A percentile compares a stretch with the other conserved stretches of the same genome.
Evolutionary conservation across 2,888 invertebrate species (phyloP).

Genomic region (Lapara coniferarum): DNA sequence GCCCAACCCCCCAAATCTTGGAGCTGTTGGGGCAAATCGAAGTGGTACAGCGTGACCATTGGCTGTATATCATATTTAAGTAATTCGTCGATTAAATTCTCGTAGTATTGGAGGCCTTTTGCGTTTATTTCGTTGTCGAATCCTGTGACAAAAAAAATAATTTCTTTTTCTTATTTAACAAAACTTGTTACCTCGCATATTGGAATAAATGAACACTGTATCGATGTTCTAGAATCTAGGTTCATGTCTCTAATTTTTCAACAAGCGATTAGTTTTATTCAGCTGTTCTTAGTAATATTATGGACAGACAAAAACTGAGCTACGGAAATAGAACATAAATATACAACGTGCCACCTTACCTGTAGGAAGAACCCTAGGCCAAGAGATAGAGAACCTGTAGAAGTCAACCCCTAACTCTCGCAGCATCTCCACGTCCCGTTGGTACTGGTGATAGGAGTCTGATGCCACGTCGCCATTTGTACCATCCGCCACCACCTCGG

Average conservation of each 20-base stretch:
- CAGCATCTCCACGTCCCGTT: constrained; percentile 78
- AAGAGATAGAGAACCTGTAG: constrained; percentile 83
- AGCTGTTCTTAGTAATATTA: too few relatives aligned
- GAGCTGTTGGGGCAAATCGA: constrained; percentile 63
- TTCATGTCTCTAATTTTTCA: too few relatives aligned
- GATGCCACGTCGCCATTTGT: constrained; percentile 85
- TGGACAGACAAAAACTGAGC: too few relatives aligned
- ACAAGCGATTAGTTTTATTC: too few relatives aligned
- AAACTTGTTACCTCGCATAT: too few relatives aligned
- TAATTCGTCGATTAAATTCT: constrained; percentile 79
- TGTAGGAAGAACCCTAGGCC: constrained; percentile 57
- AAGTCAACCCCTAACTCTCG: constrained; percentile 75
- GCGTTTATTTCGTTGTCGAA: constrained; percentile 63
- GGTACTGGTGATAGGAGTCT: constrained; percentile 86
- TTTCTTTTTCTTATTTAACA: too few relatives aligned
- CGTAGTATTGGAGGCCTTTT: constrained; percentile 79
- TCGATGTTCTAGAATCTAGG: too few relatives aligned
- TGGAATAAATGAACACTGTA: too few relatives aligned
- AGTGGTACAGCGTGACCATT: constrained; percentile 65
- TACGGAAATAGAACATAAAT: too few relatives aligned
- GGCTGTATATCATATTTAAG: constrained; percentile 63
- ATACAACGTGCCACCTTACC: constrained; percentile 44
- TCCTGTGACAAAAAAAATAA: constrained; percentile 48
- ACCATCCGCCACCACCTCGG: constrained; percentile 51
- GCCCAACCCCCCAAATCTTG: constrained; percentile 70